Evolutionary conservation across 2,113 vertebrate genomes (phyloP).

Genomic region (Scatophagus argus): DNA sequence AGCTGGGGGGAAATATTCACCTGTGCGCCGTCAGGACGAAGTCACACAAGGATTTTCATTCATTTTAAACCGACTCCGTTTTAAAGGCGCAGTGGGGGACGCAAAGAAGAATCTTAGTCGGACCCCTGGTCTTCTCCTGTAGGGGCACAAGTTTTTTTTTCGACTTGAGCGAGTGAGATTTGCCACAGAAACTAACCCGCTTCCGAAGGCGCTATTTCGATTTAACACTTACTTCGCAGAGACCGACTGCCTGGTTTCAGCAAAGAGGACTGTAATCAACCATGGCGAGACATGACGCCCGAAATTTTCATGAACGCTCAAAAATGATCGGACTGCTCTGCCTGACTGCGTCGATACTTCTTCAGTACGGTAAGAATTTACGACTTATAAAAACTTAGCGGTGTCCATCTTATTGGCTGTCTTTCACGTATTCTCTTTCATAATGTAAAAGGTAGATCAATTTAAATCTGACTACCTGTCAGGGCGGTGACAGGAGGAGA

Average conservation of each 20-base stretch:
- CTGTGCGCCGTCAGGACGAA: constrained; percentile 49
- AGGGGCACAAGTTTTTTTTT: constrained; percentile 58
- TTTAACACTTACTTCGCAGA: constrained; percentile 24
- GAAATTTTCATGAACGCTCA: constrained; percentile 46
- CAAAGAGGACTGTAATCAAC: constrained; percentile 49
- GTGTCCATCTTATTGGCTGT: neutral
- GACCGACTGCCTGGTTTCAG: constrained; percentile 30
- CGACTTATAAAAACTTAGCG: constrained; percentile 21
- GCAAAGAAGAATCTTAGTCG: constrained; percentile 11
- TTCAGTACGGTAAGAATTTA: constrained; percentile 73
- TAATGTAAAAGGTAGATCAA: neutral
- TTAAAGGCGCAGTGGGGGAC: constrained; percentile 44
- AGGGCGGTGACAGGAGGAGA: constrained; percentile 20
- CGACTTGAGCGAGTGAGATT: neutral
- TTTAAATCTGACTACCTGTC: constrained; percentile 65
- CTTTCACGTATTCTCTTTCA: neutral
- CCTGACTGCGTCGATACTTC: constrained; percentile 58
- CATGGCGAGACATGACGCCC: constrained; percentile 74
- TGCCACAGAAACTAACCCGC: constrained; percentile 9
- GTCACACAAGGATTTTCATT: constrained; percentile 33
- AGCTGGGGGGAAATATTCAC: constrained; percentile 60
- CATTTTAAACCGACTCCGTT: neutral
- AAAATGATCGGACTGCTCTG: constrained; percentile 65
- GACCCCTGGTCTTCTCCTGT: constrained; percentile 42
- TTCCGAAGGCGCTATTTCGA: constrained; percentile 2